These are phyloP conservation scores for Alviniconcha marisindica DNA, from an alignment of 1,140 invertebrate genomes.

Conservation along the genomic window DNA sequence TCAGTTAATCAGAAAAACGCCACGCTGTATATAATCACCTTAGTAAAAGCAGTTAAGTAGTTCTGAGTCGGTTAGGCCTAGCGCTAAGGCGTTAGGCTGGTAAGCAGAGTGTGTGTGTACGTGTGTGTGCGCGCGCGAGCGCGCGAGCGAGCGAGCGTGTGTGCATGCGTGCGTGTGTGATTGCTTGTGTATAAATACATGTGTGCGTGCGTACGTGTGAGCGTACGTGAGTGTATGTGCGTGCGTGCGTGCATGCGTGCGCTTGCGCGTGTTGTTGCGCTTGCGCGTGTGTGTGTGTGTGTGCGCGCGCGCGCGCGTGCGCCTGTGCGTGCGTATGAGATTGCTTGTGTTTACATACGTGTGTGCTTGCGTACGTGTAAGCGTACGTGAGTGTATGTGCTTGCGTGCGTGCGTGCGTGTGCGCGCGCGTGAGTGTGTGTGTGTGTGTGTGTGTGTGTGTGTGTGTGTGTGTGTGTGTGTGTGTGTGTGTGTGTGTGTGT, in stretches of 20 bases:
- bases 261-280: not conserved
- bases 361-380: not conserved
- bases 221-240: not conserved
- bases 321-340: not conserved
- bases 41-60: too few relatives aligned
- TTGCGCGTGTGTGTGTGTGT: not conserved
- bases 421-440: not conserved
- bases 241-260: not conserved
- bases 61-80: too few relatives aligned
- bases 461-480: not conserved
- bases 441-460: slow-evolving; percentile 5
- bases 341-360: not conserved
- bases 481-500: slow-evolving; percentile 1
- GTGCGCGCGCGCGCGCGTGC: not conserved
- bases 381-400: not conserved
- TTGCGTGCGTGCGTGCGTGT: not conserved
- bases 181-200: too few relatives aligned
- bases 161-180: not conserved
- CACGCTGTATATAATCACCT: too few relatives aligned
- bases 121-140: not conserved
- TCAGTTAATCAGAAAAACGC: too few relatives aligned
- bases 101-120: not conserved
- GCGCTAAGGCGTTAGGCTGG: too few relatives aligned
- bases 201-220: not conserved
- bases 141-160: not conserved